Conservation (phyloP, 1,140 invertebrate genomes). For the Megalopta genalis region DNA sequence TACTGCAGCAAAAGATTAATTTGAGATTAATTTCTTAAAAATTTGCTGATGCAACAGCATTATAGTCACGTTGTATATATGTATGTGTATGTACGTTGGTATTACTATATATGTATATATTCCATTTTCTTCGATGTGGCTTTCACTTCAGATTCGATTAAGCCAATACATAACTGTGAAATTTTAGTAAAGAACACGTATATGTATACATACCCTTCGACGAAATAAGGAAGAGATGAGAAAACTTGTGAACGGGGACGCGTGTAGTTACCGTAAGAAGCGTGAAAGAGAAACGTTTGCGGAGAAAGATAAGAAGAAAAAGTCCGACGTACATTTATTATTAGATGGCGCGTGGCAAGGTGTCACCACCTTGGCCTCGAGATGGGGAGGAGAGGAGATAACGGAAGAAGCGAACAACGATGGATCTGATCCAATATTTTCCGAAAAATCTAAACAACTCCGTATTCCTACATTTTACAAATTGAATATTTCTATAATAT, state of each 20-base stretch:
- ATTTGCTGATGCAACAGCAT: too few relatives aligned
- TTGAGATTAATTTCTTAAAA: too few relatives aligned
- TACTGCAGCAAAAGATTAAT: too few relatives aligned
- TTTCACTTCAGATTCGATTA: not conserved
- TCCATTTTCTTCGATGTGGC: not conserved
- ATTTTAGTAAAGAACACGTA: not conserved
- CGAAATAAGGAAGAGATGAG: not conserved
- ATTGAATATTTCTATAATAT: too few relatives aligned
- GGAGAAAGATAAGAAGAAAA: constrained; percentile 50
- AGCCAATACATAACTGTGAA: too few relatives aligned
- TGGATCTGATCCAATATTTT: not conserved
- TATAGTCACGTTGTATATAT: too few relatives aligned
- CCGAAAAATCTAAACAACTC: not conserved
- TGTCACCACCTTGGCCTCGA: constrained; percentile 34
- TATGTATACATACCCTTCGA: not conserved
- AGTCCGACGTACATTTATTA: constrained; percentile 19
- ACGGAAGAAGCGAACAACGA: constrained; percentile 20
- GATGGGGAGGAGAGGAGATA: constrained; percentile 39
- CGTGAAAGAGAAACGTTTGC: constrained; percentile 50
- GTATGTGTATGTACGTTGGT: too few relatives aligned
- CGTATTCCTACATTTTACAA: not conserved
- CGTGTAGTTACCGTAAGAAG: not conserved
- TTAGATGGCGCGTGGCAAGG: constrained; percentile 59
- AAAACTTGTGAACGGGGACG: constrained; percentile 15
- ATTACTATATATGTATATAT: not conserved